Base-by-base conservation (phyloP, 2,113 vertebrate genomes). In the Microcebus jonahi region DNA sequence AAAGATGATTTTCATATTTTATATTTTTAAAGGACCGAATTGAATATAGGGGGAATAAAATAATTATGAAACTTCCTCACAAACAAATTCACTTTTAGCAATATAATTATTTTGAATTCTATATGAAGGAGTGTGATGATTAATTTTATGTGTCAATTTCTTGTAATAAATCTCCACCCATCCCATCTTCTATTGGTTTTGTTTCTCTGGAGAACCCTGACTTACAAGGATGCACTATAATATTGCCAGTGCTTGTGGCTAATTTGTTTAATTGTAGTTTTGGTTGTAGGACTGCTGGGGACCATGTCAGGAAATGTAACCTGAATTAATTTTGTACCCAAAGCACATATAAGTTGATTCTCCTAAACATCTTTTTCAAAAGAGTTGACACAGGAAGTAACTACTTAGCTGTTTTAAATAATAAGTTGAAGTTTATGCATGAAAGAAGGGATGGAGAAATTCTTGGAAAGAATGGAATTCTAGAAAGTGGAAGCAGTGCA, bases 91-190 rank as follows among this genome's bases (percentile, higher is more conserved):
- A 65, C 5, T 63, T 84, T 85, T 18, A 14, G 53, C 36, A 48
- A 89, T 75, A 92, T 55, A 25, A 83, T 86, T 80, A 82, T 50
- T 90, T 95, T 83, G 9, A 77, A 83, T 75, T 34, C 21, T 34
- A 50, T 75, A 65, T n/a, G 0, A 88, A 84, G 20, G 80, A 8
- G 3, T 36, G 2, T 17, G 0, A 45, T 73, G 31, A 18, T 88
- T 85, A 89, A 63, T 39, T 88, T 71, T 57, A 70, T 42, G 18
- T 84, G 36, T 61, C 20, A n/a, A 13, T 91, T 88, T 29, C 20
- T 84, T 27, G 31, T 65, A 12, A 57, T 65, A 42, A 39, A 15
- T 13, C 29, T 55, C 36, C 6, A 23, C n/a, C 17, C 6, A 8
- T 17, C 15, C n/a, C 42, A 17, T 81, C 29, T 50, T 65, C 10